phyloP scores from a whole-genome alignment of 64 coral and sea anemone genomes.

The Hydrozoanthus tunicans region DNA sequence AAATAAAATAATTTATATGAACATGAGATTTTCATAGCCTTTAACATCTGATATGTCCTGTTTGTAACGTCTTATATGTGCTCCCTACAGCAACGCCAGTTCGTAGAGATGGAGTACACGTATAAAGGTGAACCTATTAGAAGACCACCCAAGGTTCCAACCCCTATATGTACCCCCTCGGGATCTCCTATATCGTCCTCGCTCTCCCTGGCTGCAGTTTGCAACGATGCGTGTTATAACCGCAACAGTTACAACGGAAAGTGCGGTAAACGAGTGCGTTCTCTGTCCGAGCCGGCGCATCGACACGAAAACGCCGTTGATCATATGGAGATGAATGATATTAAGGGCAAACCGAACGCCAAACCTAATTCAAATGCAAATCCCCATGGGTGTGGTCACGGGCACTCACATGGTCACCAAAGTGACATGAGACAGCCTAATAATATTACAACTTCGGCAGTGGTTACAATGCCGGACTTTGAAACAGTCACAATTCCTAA shows the following conservation, averaged over 20 bases:
- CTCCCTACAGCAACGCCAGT: constrained; percentile 83
- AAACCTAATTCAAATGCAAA: constrained; percentile 72
- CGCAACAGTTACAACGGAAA: constrained; percentile 86
- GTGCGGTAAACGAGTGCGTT: constrained; percentile 88
- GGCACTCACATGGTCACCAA: constrained; percentile 4
- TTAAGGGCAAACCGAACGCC: constrained; percentile 72
- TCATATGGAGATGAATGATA: constrained; percentile 90
- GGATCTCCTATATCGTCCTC: constrained; percentile 95
- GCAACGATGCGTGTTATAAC: constrained; percentile 87
- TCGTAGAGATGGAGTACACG: constrained; percentile 98
- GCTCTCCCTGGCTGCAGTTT: constrained; percentile 86
- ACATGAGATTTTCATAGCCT: no score
- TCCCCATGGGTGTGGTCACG: constrained; percentile 36
- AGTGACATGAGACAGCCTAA: constrained; percentile 60
- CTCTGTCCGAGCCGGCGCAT: constrained; percentile 84
- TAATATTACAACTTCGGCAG: constrained; percentile 86
- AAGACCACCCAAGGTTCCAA: constrained; percentile 64
- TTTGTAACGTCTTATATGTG: no score
- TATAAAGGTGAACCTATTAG: constrained; percentile 85
- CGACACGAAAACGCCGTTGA: constrained; percentile 84
- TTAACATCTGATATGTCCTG: no score
- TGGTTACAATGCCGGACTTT: constrained; percentile 91
- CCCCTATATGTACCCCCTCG: constrained; percentile 93
- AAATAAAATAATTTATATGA: no score
- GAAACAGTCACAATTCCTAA: constrained; percentile 90